Percentiles rank a stretch among this genome's conserved stretches.
Evolutionary conservation across 2,113 vertebrate species (phyloP).

Genomic region (Dipodomys spectabilis): DNA sequence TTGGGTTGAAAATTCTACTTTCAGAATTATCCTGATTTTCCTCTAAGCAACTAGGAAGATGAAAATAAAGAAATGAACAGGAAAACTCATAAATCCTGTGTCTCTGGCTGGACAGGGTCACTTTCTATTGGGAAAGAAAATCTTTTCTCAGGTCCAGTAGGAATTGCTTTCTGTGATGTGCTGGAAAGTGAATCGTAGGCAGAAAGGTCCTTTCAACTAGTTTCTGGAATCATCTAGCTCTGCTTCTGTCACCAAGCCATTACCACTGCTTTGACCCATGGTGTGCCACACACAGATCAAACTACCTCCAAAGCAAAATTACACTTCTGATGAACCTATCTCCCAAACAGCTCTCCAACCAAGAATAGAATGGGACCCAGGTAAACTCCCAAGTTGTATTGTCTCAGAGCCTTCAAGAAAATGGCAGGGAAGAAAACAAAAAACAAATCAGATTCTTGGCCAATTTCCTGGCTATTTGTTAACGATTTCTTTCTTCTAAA

Average conservation of each 20-base stretch:
- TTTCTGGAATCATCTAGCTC: neutral
- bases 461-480: slow-evolving; percentile 2
- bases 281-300: neutral
- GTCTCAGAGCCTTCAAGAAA: neutral
- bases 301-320: neutral
- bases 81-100: slow-evolving; percentile 73
- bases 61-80: slow-evolving; percentile 75
- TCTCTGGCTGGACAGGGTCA: slow-evolving; percentile 60
- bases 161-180: slow-evolving; percentile 44
- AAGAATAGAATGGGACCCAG: neutral
- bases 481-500: slow-evolving; percentile 45
- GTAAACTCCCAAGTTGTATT: neutral
- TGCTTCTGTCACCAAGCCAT: neutral
- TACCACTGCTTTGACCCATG: neutral
- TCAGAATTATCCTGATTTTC: slow-evolving; percentile 76
- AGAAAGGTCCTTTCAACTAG: slow-evolving; percentile 44
- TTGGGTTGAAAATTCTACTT: slow-evolving; percentile 60
- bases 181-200: neutral
- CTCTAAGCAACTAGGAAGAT: slow-evolving; percentile 66
- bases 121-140: slow-evolving; percentile 1
- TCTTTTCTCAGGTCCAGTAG: neutral
- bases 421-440: neutral
- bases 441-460: neutral
- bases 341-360: neutral
- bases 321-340: neutral